These are phyloP conservation scores for Busseola fusca DNA, from an alignment of 2,888 invertebrate species.

Conservation along the genomic window DNA sequence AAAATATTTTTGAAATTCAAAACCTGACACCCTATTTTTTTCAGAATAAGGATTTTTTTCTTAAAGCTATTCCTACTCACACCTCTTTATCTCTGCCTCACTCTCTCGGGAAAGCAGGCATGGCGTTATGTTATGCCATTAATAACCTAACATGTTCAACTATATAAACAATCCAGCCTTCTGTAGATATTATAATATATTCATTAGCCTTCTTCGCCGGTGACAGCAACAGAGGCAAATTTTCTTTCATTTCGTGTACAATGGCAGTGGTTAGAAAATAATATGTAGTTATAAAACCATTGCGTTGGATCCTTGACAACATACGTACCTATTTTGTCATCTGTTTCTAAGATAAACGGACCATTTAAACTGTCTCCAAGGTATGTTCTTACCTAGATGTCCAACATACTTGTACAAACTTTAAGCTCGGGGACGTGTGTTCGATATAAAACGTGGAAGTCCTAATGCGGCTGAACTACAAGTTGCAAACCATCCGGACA, in stretches of 20 bases:
- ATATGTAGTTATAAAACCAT: not conserved
- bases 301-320: not conserved
- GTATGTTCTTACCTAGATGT: constrained; percentile 16
- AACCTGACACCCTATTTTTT: not conserved
- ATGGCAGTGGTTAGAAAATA: not conserved
- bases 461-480: constrained; percentile 34
- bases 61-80: not conserved
- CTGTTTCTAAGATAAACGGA: constrained; percentile 29
- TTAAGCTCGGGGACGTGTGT: constrained; percentile 41
- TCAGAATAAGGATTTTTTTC: not conserved
- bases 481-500: constrained; percentile 23
- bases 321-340: not conserved
- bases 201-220: not conserved
- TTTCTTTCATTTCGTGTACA: not conserved
- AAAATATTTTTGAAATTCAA: not conserved
- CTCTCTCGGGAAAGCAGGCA: too few species aligned
- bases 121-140: not conserved
- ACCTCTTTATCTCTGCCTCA: too few species aligned
- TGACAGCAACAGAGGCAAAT: not conserved
- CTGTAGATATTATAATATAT: too few species aligned
- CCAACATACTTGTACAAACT: constrained; percentile 40
- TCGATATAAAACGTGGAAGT: constrained; percentile 58
- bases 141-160: not conserved
- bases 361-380: constrained; percentile 11
- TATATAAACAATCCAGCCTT: not conserved